phyloP scores from a whole-genome alignment of 2,888 invertebrate species.

The Adineta ricciae region DNA sequence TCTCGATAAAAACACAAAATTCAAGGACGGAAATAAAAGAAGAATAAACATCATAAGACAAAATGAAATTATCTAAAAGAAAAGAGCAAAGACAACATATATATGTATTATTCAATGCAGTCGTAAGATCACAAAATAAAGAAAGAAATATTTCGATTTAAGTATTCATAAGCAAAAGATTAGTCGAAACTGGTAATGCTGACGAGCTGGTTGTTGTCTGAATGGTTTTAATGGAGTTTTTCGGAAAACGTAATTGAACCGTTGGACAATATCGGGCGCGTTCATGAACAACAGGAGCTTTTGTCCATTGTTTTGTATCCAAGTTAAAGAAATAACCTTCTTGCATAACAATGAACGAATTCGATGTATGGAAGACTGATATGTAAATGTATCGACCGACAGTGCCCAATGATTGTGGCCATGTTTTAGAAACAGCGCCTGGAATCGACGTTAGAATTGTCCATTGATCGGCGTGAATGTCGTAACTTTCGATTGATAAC shows the following conservation, averaged over 20 bases:
- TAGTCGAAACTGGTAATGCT: background rate
- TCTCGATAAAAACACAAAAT: background rate
- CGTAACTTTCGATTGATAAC: constrained; percentile 15
- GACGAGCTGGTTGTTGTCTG: background rate
- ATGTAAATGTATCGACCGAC: background rate
- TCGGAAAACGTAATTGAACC: background rate
- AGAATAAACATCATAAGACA: background rate
- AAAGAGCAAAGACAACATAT: background rate
- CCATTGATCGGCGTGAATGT: background rate
- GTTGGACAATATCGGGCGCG: constrained; percentile 19
- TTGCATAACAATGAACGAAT: constrained; percentile 20
- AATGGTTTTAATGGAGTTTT: background rate
- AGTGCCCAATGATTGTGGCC: background rate
- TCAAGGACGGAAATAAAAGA: background rate
- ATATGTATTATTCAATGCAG: background rate
- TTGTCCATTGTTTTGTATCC: background rate
- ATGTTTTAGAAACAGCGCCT: constrained; percentile 6
- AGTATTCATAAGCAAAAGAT: background rate
- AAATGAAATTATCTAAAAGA: background rate
- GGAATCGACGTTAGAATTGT: background rate
- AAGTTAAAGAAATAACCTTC: constrained; percentile 18
- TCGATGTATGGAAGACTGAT: constrained; percentile 18
- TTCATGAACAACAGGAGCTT: constrained; percentile 10
- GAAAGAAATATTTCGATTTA: background rate
- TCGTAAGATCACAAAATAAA: background rate